Base-by-base conservation (phyloP, 2,797 vertebrate species). In the Schizopygopsis pylzovi region DNA sequence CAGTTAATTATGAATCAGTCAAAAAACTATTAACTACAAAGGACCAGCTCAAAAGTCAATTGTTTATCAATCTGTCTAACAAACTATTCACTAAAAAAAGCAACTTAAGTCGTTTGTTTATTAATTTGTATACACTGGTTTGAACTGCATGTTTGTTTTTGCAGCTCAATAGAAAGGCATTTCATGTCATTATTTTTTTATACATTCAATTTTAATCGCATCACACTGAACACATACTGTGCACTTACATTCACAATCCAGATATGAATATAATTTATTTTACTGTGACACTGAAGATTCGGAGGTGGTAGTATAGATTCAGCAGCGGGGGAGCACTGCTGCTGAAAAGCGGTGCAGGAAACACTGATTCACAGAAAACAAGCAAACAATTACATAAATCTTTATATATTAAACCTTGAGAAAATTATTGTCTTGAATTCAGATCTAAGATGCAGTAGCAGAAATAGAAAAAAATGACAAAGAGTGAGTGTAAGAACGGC, bases 331-430 rank as follows among this genome's bases (percentile, higher is more conserved):
- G 72, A 75, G 72, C 4, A 2, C 18, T 4, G 16, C 45, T 49
- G 45, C 15, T 75, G 15, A 33, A 49, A 75, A 75, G 45, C 16
- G 9, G 20, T 54, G 18, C 20, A 6, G 18, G 33, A 77, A 71
- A 16, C 63, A 70, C 33, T 68, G 33, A 39, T 18, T 16, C 33
- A 28, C 16, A 54, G 18, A 45, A 71, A 25, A 71, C 16, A 76
- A 75, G 63, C 20, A 83, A 76, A 76, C 8, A 83, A 65, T 63
- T 22, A 83, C 52, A 65, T 25, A 12, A 54, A 77, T 63, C 45
- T 84, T 77, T 54, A 67, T 28, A 41, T 84, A 77, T 67, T 77
- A 9, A 77, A 67, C 11, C 7, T 25, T 41, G 33, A 12, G 12
- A 83, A 59, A 76, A 18, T 2, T 7, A 4, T 45, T 45, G 8